Evolutionary conservation across 2,797 vertebrate genomes (phyloP).

Genomic region (Coluber constrictor): DNA sequence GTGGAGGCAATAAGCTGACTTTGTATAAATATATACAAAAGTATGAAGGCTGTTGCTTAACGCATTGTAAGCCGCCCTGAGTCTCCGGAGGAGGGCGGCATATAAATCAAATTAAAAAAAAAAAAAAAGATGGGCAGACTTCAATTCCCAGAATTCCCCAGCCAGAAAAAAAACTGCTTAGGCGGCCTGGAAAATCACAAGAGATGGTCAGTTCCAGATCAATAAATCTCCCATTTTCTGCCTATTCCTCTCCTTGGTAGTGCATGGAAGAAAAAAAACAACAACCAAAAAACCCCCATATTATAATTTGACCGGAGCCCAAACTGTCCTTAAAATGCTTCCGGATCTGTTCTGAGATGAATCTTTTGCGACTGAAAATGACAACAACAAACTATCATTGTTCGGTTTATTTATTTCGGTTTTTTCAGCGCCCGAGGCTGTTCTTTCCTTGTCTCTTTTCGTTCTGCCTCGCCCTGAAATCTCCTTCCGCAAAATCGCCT

Average conservation of each 20-base stretch:
- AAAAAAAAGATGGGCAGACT: too few species aligned
- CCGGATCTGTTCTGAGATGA: neutral
- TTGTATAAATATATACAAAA: too few species aligned
- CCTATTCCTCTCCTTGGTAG: neutral
- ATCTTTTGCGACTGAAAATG: neutral
- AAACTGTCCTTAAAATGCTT: neutral
- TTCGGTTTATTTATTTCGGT: neutral
- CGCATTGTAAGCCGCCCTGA: too few species aligned
- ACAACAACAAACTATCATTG: neutral
- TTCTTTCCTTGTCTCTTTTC: neutral
- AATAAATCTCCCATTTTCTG: neutral
- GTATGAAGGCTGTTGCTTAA: too few species aligned
- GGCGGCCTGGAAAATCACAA: too few species aligned
- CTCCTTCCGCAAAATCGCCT: neutral
- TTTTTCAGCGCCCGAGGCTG: neutral
- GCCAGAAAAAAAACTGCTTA: too few species aligned
- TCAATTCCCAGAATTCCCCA: too few species aligned
- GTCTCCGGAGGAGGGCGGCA: too few species aligned
- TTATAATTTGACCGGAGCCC: neutral
- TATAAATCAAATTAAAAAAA: too few species aligned
- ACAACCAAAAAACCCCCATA: neutral
- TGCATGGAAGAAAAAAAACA: neutral
- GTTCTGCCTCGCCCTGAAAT: neutral
- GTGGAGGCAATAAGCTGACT: too few species aligned
- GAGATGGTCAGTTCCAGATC: neutral